Conservation (phyloP, 35 echinoderm and acorn worm genomes). For the Ophiothrix spiculata region DNA sequence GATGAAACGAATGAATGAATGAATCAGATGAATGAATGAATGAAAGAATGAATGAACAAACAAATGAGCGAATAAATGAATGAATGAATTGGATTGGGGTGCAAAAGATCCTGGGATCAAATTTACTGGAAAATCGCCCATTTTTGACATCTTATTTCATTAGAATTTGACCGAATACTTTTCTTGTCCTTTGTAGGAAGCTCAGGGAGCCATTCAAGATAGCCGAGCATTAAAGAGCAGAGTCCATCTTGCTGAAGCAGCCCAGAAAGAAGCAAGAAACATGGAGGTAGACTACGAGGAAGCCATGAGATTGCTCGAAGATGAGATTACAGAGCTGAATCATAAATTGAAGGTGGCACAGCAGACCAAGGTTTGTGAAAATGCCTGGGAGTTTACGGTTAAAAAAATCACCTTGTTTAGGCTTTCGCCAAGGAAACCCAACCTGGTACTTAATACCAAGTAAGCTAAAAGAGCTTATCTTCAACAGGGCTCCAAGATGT, state of each 20-base stretch:
- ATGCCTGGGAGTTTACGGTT: too few relatives aligned
- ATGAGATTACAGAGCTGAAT: slow-evolving; percentile 60
- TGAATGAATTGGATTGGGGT: background rate
- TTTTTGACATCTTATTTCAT: background rate
- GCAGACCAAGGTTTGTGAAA: slow-evolving; percentile 35
- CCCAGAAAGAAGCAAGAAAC: slow-evolving; percentile 79
- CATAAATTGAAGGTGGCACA: background rate
- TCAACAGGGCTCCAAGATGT: too few relatives aligned
- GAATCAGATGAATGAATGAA: too few relatives aligned
- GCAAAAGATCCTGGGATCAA: background rate
- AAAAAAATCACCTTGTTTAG: too few relatives aligned
- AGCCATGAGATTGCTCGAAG: slow-evolving; percentile 68
- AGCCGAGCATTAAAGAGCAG: slow-evolving; percentile 81
- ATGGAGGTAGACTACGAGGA: slow-evolving; percentile 99
- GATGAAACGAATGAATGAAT: too few relatives aligned
- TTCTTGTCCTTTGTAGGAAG: slow-evolving; percentile 81
- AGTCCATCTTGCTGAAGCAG: slow-evolving; percentile 90
- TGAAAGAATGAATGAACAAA: too few relatives aligned
- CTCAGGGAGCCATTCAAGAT: slow-evolving; percentile 93
- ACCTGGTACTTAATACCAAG: too few relatives aligned
- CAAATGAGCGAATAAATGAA: background rate
- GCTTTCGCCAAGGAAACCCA: too few relatives aligned
- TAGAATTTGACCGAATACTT: background rate
- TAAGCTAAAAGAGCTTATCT: too few relatives aligned
- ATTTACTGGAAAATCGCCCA: background rate